Evolutionary conservation across 2,113 vertebrate genomes (phyloP).

Genomic region (Galemys pyrenaicus): DNA sequence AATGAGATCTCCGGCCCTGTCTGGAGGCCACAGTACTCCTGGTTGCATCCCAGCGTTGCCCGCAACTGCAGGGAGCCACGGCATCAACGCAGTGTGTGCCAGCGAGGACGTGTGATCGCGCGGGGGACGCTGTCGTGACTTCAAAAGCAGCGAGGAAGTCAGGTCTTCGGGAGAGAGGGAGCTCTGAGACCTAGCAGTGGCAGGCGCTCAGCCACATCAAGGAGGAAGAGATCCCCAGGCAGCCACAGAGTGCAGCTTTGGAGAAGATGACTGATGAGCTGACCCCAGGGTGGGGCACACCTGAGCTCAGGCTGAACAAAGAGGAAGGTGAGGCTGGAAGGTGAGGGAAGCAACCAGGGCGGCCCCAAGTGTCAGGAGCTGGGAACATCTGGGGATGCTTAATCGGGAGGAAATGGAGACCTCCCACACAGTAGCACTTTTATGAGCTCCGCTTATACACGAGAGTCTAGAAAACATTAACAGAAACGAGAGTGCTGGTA

Average conservation of each 20-base stretch:
- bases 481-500: slow-evolving; percentile 26
- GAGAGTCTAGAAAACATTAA: slow-evolving; percentile 61
- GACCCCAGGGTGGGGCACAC: neutral
- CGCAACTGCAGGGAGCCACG: too few relatives aligned
- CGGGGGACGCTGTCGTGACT: neutral
- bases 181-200: slow-evolving; percentile 53
- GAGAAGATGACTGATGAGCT: slow-evolving; percentile 35
- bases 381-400: slow-evolving; percentile 75
- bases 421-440: slow-evolving; percentile 78
- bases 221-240: slow-evolving; percentile 22
- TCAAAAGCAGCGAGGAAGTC: slow-evolving; percentile 49
- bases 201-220: slow-evolving; percentile 45
- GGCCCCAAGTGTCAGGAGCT: neutral
- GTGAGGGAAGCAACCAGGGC: slow-evolving; percentile 14
- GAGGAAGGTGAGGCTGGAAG: neutral
- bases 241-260: fast-evolving
- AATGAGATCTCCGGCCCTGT: neutral
- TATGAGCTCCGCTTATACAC: slow-evolving; percentile 74
- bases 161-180: slow-evolving; percentile 35
- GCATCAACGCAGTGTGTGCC: too few relatives aligned
- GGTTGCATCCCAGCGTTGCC: neutral
- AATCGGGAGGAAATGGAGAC: slow-evolving; percentile 70
- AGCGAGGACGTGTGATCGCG: neutral
- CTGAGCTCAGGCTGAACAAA: neutral
- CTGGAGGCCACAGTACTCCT: neutral